Evolutionary conservation across 2,888 invertebrate species (phyloP), one percentile per base, ranked within the genome.

Genomic region (Hyposoter didymator): DNA sequence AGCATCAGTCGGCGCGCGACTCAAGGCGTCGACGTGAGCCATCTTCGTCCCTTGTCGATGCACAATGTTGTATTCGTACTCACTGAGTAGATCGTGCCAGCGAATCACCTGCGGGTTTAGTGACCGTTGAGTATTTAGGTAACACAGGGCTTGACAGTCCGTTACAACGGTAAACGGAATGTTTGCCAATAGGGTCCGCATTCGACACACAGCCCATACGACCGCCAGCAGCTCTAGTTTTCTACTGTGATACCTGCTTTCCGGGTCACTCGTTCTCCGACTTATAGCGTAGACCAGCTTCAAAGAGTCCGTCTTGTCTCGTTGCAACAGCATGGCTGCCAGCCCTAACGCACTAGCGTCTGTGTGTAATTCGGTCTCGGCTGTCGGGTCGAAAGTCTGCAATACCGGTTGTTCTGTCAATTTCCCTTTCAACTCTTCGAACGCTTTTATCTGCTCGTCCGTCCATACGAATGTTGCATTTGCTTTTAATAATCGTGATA

Each of bases 21-120:
- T 67, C 14, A 67, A 3, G 1, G 67, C 67, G 22, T 67, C 67
- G 2, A 67, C 45, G 8, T 67, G 67, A 2, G 67, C 67, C n/a
- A 49, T 49, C 6, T 49, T 49, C 6, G 7, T 4, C 6, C 49
- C 49, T 19, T n/a, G 17, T 7, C 49, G 49, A 8, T 49, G 49
- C n/a, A 49, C 49, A 7, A 49, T 49, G 5, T 2, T n/a, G 8
- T 49, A 49, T 0, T n/a, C 6, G n/a, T 49, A 49, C 14, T n/a
- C 49, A 3, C 49, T 49, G 1, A 49, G n/a, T 1, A 49, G 2
- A 19, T 49, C 49, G 2, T 49, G 49, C 49, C 49, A 49, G 1
- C 49, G n/a, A 49, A 49, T 49, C 6, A 49, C 49, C n/a, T 49
- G 49, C 5, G n/a, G 49, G 8, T 49, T 49, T 1, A 49, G 7